Evolutionary conservation across 2,797 vertebrate genomes (phyloP).

Genomic region (Sebastes minor): DNA sequence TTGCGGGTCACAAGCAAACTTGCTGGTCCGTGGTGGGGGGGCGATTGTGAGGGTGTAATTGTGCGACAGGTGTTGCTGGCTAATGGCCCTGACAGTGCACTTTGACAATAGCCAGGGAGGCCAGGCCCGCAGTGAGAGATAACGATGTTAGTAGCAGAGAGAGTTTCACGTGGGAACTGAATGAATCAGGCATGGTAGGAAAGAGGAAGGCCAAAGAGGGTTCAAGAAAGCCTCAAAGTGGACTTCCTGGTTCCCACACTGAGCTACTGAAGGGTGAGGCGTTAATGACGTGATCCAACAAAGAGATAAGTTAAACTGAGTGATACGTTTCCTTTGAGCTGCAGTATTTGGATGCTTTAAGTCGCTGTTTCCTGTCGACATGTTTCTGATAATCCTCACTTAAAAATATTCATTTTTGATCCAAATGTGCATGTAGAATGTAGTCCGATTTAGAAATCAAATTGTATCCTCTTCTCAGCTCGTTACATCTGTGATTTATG

Average conservation of each 20-base stretch:
- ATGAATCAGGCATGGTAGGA: constrained; percentile 33
- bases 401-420: not conserved
- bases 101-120: constrained; percentile 69
- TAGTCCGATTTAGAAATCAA: not conserved
- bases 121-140: constrained; percentile 59
- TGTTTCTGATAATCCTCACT: constrained; percentile 1
- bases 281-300: not conserved
- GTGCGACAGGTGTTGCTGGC: constrained; percentile 47
- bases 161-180: constrained; percentile 77
- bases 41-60: constrained; percentile 39
- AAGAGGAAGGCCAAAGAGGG: constrained; percentile 51
- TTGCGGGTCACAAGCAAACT: constrained; percentile 38
- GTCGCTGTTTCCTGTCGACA: not conserved
- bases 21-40: not conserved
- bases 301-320: not conserved
- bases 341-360: not conserved
- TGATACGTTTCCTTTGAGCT: not conserved
- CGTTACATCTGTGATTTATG: constrained; percentile 2
- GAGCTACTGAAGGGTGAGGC: not conserved
- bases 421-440: constrained; percentile 8
- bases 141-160: constrained; percentile 46
- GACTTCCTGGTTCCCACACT: constrained; percentile 63
- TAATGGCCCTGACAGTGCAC: constrained; percentile 50
- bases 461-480: not conserved
- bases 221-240: constrained; percentile 33